phyloP scores from a whole-genome alignment of 2,797 vertebrate genomes.

The Pseudochaenichthys georgianus region DNA sequence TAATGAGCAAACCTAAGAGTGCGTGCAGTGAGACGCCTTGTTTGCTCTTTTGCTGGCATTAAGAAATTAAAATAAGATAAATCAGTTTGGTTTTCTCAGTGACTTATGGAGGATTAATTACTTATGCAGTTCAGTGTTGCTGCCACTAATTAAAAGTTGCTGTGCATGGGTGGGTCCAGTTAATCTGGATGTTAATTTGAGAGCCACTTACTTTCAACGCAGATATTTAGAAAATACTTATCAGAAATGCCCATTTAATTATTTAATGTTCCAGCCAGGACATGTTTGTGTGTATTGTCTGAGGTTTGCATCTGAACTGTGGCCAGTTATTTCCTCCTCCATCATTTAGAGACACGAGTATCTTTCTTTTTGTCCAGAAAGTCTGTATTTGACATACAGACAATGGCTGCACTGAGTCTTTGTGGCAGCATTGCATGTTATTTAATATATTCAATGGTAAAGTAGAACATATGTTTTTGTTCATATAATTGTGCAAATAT shows the following conservation, averaged over 20 bases:
- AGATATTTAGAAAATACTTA: slow-evolving; percentile 18
- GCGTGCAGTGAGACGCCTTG: slow-evolving; percentile 1
- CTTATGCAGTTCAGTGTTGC: slow-evolving; percentile 14
- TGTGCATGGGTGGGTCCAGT: slow-evolving; percentile 30
- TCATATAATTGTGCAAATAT: background rate
- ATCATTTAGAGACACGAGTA: background rate
- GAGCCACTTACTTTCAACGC: slow-evolving; percentile 9
- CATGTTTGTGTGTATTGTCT: background rate
- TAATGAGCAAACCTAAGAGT: slow-evolving; percentile 38
- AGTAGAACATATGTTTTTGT: background rate
- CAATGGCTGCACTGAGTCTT: background rate
- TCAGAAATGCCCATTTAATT: background rate
- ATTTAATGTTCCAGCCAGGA: background rate
- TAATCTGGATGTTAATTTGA: slow-evolving; percentile 33
- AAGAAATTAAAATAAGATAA: slow-evolving; percentile 31
- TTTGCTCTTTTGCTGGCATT: slow-evolving; percentile 13
- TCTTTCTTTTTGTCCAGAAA: background rate
- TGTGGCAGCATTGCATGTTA: background rate
- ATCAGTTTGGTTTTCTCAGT: slow-evolving; percentile 25
- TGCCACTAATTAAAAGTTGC: slow-evolving; percentile 43
- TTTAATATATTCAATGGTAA: background rate
- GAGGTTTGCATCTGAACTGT: background rate
- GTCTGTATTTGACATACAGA: background rate
- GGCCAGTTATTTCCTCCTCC: background rate
- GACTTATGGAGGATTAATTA: slow-evolving; percentile 21